phyloP scores from a whole-genome alignment of 2,888 invertebrate genomes.

The Arge pagana region DNA sequence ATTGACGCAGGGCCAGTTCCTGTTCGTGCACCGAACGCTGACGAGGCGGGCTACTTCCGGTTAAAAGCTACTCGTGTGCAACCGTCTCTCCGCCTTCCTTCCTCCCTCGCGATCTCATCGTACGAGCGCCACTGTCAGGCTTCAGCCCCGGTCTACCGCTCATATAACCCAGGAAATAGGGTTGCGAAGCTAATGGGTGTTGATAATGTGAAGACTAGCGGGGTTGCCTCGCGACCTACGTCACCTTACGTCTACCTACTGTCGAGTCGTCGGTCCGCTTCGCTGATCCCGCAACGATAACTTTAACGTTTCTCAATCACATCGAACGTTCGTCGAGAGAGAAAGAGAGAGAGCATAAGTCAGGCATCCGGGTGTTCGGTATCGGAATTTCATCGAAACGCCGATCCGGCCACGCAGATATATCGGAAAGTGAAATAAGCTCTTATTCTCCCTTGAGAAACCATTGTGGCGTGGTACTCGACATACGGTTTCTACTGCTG shows the following conservation, averaged over 20 bases:
- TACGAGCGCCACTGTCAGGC: too few relatives aligned
- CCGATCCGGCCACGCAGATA: too few relatives aligned
- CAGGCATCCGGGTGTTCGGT: too few relatives aligned
- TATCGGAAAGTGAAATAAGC: too few relatives aligned
- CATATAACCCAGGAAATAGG: slow-evolving; percentile 20
- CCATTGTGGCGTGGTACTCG: too few relatives aligned
- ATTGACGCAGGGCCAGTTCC: slow-evolving; percentile 17
- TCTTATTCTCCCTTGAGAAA: too few relatives aligned
- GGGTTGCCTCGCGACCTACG: slow-evolving; percentile 5
- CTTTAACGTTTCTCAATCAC: slow-evolving; percentile 12
- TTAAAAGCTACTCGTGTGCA: slow-evolving; percentile 12
- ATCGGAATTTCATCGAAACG: too few relatives aligned
- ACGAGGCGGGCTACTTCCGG: slow-evolving; percentile 19
- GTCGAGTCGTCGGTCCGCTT: slow-evolving; percentile 2
- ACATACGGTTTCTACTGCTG: too few relatives aligned
- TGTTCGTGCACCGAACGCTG: slow-evolving; percentile 14
- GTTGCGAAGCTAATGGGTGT: slow-evolving; percentile 20
- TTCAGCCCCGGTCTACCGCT: slow-evolving; percentile 4
- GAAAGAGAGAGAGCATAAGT: too few relatives aligned
- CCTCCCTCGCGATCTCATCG: background rate
- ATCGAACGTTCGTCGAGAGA: too few relatives aligned
- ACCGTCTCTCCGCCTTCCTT: background rate
- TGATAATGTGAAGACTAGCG: slow-evolving; percentile 13
- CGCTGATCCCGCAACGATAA: slow-evolving; percentile 6
- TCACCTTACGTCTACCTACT: background rate